Conservation (phyloP, 2,888 invertebrate species). For the Gisinianus flammeolus region DNA sequence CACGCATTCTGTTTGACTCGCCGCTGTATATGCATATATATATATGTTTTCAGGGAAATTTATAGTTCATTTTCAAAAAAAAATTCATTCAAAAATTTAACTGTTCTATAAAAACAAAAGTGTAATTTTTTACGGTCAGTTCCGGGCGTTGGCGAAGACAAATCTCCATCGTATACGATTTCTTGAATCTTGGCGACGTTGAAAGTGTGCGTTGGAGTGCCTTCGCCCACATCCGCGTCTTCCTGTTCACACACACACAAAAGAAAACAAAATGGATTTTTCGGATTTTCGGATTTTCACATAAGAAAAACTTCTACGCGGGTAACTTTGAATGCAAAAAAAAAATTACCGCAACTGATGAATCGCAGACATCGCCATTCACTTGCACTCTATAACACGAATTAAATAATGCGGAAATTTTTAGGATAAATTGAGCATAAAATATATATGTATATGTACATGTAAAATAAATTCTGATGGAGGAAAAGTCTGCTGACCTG, state of each 20-base stretch:
- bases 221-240: slow-evolving; percentile 12
- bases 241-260: too few species aligned
- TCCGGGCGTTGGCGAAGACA: neutral
- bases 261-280: too few species aligned
- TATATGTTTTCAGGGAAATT: neutral
- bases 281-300: too few species aligned
- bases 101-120: too few species aligned
- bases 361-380: slow-evolving; percentile 11
- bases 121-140: neutral
- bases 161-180: neutral
- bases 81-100: too few species aligned
- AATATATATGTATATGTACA: neutral
- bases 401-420: too few species aligned
- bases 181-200: neutral
- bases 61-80: too few species aligned
- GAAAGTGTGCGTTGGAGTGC: neutral
- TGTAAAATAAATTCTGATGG: neutral
- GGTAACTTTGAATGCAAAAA: too few species aligned
- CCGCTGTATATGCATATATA: neutral
- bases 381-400: slow-evolving; percentile 10
- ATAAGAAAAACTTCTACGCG: too few species aligned
- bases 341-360: neutral
- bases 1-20: neutral
- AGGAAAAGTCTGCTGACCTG: slow-evolving; percentile 13
- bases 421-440: neutral